These are phyloP conservation scores for Luperina nickerlii DNA, from an alignment of 2,888 invertebrate genomes.

Conservation along the genomic window DNA sequence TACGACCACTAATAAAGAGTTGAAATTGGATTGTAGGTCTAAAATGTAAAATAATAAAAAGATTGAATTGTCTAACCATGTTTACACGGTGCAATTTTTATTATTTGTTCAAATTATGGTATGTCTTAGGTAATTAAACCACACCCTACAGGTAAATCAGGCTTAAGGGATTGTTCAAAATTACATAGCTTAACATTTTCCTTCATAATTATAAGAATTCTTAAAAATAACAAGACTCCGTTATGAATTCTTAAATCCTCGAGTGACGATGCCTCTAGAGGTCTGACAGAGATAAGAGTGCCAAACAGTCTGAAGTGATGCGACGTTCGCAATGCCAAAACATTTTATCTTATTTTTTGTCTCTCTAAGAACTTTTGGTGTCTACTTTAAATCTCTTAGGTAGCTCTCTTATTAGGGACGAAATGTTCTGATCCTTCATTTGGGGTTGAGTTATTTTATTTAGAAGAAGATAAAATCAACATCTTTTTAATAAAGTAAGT, in stretches of 20 bases:
- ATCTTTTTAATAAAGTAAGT: no score
- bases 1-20: no score
- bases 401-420: slow-evolving; percentile 48
- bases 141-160: neutral
- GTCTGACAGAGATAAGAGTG: slow-evolving; percentile 56
- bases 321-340: slow-evolving; percentile 47
- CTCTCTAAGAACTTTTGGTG: slow-evolving; percentile 37
- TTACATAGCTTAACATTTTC: neutral
- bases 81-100: neutral
- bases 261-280: slow-evolving; percentile 54
- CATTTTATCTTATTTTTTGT: slow-evolving; percentile 62
- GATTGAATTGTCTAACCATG: neutral
- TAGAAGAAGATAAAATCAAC: no score
- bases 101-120: neutral
- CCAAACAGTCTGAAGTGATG: slow-evolving; percentile 55
- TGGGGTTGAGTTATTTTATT: slow-evolving; percentile 34
- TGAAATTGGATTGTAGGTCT: no score
- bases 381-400: slow-evolving; percentile 45
- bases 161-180: neutral
- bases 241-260: slow-evolving; percentile 53
- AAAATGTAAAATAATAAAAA: no score
- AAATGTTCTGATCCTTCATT: slow-evolving; percentile 50
- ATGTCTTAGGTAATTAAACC: neutral
- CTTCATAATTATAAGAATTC: slow-evolving; percentile 17
- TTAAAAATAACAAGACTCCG: slow-evolving; percentile 18